Evolutionary conservation across 2,888 invertebrate genomes (phyloP).

Genomic region (Cantharis rufa): DNA sequence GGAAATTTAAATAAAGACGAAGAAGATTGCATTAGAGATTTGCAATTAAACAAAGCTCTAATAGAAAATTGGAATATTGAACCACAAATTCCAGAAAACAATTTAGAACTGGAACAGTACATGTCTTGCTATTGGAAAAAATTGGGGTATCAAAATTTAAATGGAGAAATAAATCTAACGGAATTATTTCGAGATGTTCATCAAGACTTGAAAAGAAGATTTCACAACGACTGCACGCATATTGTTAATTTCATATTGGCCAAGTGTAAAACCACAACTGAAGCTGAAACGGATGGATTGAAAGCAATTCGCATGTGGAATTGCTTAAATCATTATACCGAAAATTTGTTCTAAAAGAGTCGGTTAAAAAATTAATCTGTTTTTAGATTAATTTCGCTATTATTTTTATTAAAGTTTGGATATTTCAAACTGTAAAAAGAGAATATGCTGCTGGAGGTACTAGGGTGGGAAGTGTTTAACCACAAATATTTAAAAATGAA

Average conservation of each 20-base stretch:
- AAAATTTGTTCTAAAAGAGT: slow-evolving; percentile 16
- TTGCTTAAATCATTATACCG: slow-evolving; percentile 21
- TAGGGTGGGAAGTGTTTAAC: background rate
- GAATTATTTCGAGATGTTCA: slow-evolving; percentile 19
- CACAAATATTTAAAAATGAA: background rate
- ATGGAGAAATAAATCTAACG: slow-evolving; percentile 12
- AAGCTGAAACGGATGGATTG: slow-evolving; percentile 8
- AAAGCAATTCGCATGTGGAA: slow-evolving; percentile 21
- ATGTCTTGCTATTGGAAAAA: slow-evolving; percentile 23
- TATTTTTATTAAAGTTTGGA: background rate
- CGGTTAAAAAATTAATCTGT: background rate
- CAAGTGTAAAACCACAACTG: slow-evolving; percentile 4
- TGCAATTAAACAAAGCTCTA: slow-evolving; percentile 1
- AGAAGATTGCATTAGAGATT: slow-evolving; percentile 6
- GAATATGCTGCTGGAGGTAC: background rate
- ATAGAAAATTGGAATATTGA: slow-evolving; percentile 20
- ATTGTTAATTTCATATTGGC: slow-evolving; percentile 16
- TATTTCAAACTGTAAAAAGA: background rate
- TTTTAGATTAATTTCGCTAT: background rate
- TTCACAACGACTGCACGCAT: slow-evolving; percentile 5
- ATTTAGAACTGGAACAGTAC: slow-evolving; percentile 7
- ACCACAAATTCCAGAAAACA: slow-evolving; percentile 18
- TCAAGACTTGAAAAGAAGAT: slow-evolving; percentile 14
- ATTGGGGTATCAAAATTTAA: slow-evolving; percentile 11
- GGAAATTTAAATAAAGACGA: slow-evolving; percentile 10